Conservation (phyloP, 2,113 vertebrate genomes). For the Tachysurus vachellii region DNA sequence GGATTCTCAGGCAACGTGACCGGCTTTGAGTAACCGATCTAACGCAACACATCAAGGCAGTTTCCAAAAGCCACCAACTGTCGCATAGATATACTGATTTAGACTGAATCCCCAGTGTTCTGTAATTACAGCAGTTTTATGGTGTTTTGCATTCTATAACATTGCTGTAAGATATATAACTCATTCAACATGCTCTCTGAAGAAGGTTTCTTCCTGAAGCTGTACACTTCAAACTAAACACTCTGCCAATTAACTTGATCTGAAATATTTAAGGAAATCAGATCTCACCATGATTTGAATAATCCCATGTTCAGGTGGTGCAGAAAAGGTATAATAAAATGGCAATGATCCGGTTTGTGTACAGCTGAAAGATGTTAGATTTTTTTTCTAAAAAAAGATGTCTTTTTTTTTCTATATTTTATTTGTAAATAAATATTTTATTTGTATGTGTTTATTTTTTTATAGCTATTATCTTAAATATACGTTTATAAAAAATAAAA, state of each 20-base stretch:
- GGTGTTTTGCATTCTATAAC: neutral
- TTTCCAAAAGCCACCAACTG: neutral
- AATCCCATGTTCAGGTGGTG: neutral
- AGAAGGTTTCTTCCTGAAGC: neutral
- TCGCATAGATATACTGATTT: neutral
- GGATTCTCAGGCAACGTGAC: neutral
- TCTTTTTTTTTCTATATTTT: too few species aligned
- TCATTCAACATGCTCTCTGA: too few species aligned
- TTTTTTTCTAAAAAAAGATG: too few species aligned
- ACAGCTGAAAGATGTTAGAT: too few species aligned
- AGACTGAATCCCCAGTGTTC: neutral
- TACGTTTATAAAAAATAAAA: neutral
- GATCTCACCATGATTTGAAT: neutral
- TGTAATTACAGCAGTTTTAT: neutral
- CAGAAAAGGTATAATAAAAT: constrained; percentile 2
- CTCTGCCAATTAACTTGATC: neutral
- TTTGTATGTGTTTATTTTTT: neutral
- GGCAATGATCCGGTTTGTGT: neutral
- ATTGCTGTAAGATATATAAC: too few species aligned
- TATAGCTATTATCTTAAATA: neutral
- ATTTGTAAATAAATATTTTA: neutral
- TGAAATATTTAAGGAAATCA: neutral
- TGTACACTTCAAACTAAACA: neutral
- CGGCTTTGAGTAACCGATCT: neutral
- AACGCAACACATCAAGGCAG: neutral